phyloP scores from a whole-genome alignment of 2,888 invertebrate genomes.

The Stenchaetothrips biformis region DNA sequence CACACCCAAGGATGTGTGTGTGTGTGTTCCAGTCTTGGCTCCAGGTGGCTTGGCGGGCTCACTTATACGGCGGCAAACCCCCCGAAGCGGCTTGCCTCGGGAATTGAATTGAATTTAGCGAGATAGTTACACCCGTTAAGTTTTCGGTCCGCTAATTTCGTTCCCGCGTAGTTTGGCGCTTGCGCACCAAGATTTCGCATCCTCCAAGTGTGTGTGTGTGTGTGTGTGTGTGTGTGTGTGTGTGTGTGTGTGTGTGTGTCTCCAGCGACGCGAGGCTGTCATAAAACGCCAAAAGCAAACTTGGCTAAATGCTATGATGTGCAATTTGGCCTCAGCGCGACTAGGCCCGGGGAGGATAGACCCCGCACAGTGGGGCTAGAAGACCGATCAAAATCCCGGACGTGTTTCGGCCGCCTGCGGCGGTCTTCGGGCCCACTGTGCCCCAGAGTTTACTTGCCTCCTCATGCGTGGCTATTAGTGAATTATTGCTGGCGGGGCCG shows the following conservation, averaged over 20 bases:
- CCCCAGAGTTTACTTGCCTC: no score
- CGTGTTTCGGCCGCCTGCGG: no score
- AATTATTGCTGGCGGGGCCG: no score
- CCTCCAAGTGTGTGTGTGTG: neutral
- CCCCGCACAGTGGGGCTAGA: no score
- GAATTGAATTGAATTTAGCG: neutral
- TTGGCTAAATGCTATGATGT: slow-evolving; percentile 10
- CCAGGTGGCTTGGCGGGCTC: no score
- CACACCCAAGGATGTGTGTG: no score
- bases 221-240: neutral
- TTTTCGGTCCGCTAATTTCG: neutral
- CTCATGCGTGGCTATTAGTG: no score
- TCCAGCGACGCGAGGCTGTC: neutral
- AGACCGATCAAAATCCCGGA: no score
- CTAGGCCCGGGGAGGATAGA: no score
- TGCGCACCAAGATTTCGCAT: no score
- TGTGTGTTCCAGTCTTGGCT: no score
- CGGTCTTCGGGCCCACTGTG: no score
- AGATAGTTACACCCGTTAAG: neutral
- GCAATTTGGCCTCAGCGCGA: neutral
- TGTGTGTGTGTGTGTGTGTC: neutral
- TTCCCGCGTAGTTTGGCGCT: neutral
- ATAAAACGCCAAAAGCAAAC: neutral
- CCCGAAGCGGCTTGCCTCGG: neutral
- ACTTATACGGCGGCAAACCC: neutral